phyloP scores from a whole-genome alignment of 2,888 invertebrate genomes.

The Caenorhabditis imperialis region DNA sequence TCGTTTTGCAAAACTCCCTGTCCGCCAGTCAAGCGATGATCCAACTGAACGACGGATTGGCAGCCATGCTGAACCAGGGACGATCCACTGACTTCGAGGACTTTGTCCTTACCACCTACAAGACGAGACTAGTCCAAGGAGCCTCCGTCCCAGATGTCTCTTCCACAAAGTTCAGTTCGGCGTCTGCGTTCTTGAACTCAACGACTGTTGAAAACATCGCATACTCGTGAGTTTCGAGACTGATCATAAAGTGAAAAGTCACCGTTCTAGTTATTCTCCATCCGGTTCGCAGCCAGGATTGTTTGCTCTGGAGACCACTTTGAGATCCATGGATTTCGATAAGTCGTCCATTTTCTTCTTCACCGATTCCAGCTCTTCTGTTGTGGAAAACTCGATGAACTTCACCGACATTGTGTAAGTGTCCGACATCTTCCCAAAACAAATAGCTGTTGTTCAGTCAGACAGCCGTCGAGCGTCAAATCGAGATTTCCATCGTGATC shows the following conservation, averaged over 20 bases:
- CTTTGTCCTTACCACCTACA: constrained; percentile 55
- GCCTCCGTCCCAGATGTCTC: constrained; percentile 16
- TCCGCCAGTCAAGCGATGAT: constrained; percentile 37
- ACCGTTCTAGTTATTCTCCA: constrained; percentile 38
- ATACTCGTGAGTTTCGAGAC: constrained; percentile 16
- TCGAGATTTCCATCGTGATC: constrained; percentile 56
- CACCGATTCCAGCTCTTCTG: constrained; percentile 39
- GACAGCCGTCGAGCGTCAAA: constrained; percentile 44
- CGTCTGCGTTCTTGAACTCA: constrained; percentile 43
- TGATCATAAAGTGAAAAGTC: neutral
- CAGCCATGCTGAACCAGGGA: constrained; percentile 43
- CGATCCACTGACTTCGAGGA: constrained; percentile 50
- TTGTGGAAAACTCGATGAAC: constrained; percentile 13
- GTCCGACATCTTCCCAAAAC: neutral
- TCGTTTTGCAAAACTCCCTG: constrained; percentile 56
- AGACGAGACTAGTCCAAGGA: constrained; percentile 28
- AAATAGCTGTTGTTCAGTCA: constrained; percentile 15
- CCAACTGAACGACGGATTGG: constrained; percentile 39
- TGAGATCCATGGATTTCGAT: constrained; percentile 53
- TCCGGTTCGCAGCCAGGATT: constrained; percentile 46
- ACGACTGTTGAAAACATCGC: constrained; percentile 37
- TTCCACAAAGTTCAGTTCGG: constrained; percentile 22
- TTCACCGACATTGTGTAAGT: constrained; percentile 55
- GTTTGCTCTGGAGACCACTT: constrained; percentile 44
- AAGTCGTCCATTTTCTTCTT: constrained; percentile 63